Evolutionary conservation across 2,888 invertebrate species (phyloP), one percentile per base, ranked within the genome.

Genomic region (Choreutis nemorana): DNA sequence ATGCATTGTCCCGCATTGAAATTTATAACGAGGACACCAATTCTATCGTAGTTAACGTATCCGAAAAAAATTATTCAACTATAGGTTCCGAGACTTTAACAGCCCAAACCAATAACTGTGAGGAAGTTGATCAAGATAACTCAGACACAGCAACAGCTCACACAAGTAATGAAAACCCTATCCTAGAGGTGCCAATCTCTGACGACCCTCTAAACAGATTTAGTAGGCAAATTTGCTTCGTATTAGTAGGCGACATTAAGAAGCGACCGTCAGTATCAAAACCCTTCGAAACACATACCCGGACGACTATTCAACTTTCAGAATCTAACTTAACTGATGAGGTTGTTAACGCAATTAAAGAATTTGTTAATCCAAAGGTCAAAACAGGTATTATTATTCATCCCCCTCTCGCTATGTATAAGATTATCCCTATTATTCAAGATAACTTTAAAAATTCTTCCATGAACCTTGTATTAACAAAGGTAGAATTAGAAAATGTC

Each of bases 341-440:
- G 14, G 26, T 48, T 0, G 21, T 45, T 11, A 34, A 42, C 6
- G 36, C 35, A 1, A 32, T 48, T 3, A 45, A 45, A 28, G 43
- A 48, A 33, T 45, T 40, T 16, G 43, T 49, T 1, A 30, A 43
- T 10, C 46, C 48, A 0, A 48, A 44, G 26, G 16, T 45, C 12
- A 44, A 42, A 23, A 46, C 45, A 0, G 46, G 15, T 2, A 10
- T 50, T 10, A 2, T 41, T 0, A 40, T 45, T n/a, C 30, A 24
- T 5, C 43, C 44, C 1, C 27, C 34, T 1, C 10, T 37, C 9
- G 33, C 16, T 1, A 39, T 47, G 37, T 41, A 41, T 14, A 3
- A 6, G 1, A 39, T 42, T 2, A 28, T 45, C 2, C 43, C 43
- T n/a, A 40, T 45, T 2, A 29, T 42, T 4, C 45, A 48, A 16